Evolutionary conservation across 2,888 invertebrate genomes (phyloP).

Genomic region (Cryptops parisi): DNA sequence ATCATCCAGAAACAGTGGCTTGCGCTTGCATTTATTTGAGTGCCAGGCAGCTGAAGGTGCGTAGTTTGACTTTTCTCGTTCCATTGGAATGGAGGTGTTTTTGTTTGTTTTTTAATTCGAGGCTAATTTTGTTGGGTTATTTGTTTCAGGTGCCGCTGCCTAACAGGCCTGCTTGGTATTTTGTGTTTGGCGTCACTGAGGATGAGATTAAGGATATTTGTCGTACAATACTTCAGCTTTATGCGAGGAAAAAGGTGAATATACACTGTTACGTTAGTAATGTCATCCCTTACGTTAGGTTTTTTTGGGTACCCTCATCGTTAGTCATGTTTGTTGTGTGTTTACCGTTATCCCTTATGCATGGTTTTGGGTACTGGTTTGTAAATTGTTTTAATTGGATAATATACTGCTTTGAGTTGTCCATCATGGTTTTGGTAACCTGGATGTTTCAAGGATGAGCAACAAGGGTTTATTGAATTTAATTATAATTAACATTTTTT

Average conservation of each 20-base stretch:
- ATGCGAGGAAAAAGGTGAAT: slow-evolving; percentile 65
- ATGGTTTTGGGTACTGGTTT: no score
- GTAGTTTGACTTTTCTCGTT: not conserved
- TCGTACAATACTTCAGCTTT: slow-evolving; percentile 63
- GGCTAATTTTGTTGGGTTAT: no score
- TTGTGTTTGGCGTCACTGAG: slow-evolving; percentile 69
- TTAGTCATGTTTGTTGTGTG: no score
- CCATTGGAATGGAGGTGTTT: not conserved
- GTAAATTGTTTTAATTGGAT: no score
- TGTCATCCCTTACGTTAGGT: no score
- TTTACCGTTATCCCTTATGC: no score
- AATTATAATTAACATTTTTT: not conserved
- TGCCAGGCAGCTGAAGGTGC: slow-evolving; percentile 66
- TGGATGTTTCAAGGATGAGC: no score
- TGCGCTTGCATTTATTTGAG: slow-evolving; percentile 98
- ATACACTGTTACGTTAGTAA: no score
- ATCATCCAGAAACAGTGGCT: slow-evolving; percentile 93
- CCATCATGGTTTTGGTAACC: no score
- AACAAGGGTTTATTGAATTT: no score
- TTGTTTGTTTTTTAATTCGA: slow-evolving; percentile 4
- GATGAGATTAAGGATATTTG: slow-evolving; percentile 71
- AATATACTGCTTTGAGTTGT: no score
- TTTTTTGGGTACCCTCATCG: no score
- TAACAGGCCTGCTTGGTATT: slow-evolving; percentile 76
- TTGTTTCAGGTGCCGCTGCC: slow-evolving; percentile 49